Conservation (phyloP, 2,113 vertebrate species). For the Myotis davidii region DNA sequence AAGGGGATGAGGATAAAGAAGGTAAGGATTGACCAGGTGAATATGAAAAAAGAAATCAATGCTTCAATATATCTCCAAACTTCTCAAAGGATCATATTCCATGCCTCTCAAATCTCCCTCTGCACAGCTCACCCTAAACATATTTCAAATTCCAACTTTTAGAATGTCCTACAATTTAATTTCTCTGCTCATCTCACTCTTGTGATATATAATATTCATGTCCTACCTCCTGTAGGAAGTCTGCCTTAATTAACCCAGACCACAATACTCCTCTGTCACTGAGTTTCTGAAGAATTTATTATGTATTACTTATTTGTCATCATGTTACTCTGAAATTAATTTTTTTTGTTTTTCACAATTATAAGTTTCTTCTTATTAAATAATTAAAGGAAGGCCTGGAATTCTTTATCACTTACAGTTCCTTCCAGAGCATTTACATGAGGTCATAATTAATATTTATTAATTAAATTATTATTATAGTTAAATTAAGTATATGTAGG, state of each 20-base stretch:
- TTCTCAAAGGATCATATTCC: background rate
- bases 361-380: background rate
- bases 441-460: background rate
- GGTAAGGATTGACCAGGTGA: background rate
- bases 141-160: background rate
- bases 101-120: background rate
- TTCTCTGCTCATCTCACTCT: background rate
- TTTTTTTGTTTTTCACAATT: slow-evolving; percentile 20
- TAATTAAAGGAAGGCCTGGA: background rate
- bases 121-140: background rate
- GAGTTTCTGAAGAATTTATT: background rate
- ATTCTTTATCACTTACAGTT: background rate
- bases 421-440: background rate
- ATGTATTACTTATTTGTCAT: background rate
- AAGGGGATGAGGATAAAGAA: background rate
- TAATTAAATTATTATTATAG: background rate
- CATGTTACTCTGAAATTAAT: background rate
- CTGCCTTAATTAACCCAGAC: background rate
- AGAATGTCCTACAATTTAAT: background rate
- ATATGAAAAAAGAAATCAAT: background rate
- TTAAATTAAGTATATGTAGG: background rate
- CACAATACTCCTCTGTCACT: background rate
- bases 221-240: background rate
- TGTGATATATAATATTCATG: background rate
- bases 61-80: background rate